These are phyloP conservation scores for Acrocera orbiculus DNA, from an alignment of 2,888 invertebrate species.

Conservation along the genomic window DNA sequence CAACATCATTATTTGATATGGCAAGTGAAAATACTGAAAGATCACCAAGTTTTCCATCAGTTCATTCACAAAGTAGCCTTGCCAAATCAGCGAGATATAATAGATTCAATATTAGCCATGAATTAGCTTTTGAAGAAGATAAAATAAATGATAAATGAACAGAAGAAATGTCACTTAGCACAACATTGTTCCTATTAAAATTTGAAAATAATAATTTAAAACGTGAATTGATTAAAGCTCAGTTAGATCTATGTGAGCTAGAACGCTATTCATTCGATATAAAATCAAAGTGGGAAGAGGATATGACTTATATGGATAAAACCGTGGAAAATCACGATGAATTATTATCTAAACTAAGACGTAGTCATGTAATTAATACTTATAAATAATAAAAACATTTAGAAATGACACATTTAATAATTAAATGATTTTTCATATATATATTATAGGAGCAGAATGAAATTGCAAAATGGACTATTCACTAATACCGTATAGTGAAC, in stretches of 20 bases:
- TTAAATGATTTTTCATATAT: not conserved
- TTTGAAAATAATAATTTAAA: slow-evolving; percentile 32
- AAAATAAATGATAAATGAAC: slow-evolving; percentile 24
- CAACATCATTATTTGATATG: slow-evolving; percentile 9
- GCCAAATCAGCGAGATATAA: slow-evolving; percentile 27
- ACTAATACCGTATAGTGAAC: slow-evolving; percentile 47
- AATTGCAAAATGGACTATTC: slow-evolving; percentile 42
- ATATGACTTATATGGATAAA: slow-evolving; percentile 34
- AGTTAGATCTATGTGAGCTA: slow-evolving; percentile 37
- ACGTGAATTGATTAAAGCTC: slow-evolving; percentile 37
- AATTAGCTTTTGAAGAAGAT: too few relatives aligned
- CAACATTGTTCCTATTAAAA: slow-evolving; percentile 22
- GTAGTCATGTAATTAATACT: too few relatives aligned
- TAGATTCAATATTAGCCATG: too few relatives aligned
- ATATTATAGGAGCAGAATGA: slow-evolving; percentile 38
- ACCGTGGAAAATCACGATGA: too few relatives aligned
- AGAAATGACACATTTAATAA: too few relatives aligned
- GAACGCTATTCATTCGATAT: slow-evolving; percentile 35
- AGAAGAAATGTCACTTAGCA: slow-evolving; percentile 21
- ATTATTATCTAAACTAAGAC: slow-evolving; percentile 27
- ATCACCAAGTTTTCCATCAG: slow-evolving; percentile 30
- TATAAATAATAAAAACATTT: too few relatives aligned
- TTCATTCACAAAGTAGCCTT: slow-evolving; percentile 32
- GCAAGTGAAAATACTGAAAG: slow-evolving; percentile 21
- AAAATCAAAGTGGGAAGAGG: slow-evolving; percentile 36